Base-by-base conservation (phyloP, 2,888 invertebrate genomes). In the Ypsolopha sequella region DNA sequence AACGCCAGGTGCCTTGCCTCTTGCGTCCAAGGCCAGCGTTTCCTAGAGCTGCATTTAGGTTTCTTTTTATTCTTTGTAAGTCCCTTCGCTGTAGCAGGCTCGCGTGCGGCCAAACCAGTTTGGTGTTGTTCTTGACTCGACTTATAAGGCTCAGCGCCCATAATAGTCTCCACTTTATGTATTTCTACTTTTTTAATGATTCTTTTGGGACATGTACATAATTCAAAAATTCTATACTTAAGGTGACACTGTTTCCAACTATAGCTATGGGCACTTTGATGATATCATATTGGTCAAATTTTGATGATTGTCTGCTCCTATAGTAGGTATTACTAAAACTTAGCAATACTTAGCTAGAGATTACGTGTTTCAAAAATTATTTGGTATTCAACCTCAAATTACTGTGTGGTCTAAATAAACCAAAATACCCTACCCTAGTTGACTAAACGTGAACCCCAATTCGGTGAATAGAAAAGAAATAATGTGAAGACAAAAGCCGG, bases 1-100 rank as follows among this genome's bases (percentile, higher is more conserved):
- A 82, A 85, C 84, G 74, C 85, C 85, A 86, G 85, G 82, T 86
- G 86, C 81, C 78, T 64, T 70, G 80, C 75, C 80, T 76, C 73
- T 77, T 77, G 79, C 70, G 75, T 74, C 70, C 85, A 86, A 86
- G 86, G 85, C 76, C 77, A 82, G 79, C 75, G 69, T 79, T 85
- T 85, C 85, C 84, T 86, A 85, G 85, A 81, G 85, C 74, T 85
- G 84, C 85, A 82, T 82, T 76, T 85, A 76, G 80, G 77, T 76
- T 77, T 81, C 71, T 80, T 86, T 85, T 86, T 86, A 79, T 78
- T 84, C 67, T 73, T 80, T 80, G 84, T 81, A 80, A 81, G 80
- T 76, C 75, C 78, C 80, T 78, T 68, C 71, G 66, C 60, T 67
- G 70, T 71, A 71, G 75, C 70, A 68, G 77, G 73, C 76, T 86